phyloP scores from a whole-genome alignment of 2,888 invertebrate species.

The Nemapogon koenigi region DNA sequence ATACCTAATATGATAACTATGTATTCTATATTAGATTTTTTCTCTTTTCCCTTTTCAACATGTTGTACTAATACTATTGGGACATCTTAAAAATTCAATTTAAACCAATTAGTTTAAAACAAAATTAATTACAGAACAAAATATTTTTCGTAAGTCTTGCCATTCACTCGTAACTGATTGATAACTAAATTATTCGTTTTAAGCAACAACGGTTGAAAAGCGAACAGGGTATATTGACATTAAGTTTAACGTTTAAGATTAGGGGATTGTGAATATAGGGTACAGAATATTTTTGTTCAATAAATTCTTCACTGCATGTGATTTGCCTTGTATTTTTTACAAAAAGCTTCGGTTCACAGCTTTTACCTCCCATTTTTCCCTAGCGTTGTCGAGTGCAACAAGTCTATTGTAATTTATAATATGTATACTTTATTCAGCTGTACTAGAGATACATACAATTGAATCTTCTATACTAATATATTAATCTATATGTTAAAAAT shows the following conservation, averaged over 20 bases:
- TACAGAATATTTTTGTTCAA: constrained; percentile 58
- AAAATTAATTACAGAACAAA: background rate
- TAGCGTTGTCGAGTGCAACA: too few relatives aligned
- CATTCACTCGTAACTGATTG: constrained; percentile 30
- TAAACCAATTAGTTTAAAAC: too few relatives aligned
- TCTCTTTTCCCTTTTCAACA: constrained; percentile 60
- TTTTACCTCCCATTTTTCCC: too few relatives aligned
- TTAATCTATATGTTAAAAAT: too few relatives aligned
- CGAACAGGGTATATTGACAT: constrained; percentile 58
- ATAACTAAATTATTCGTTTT: constrained; percentile 18
- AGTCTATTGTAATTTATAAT: too few relatives aligned
- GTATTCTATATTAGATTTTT: constrained; percentile 32
- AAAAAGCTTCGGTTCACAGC: too few relatives aligned
- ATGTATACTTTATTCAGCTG: too few relatives aligned
- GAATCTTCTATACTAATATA: too few relatives aligned
- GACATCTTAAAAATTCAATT: too few relatives aligned
- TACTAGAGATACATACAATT: too few relatives aligned
- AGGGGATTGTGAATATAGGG: constrained; percentile 56
- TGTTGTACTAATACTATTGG: constrained; percentile 41
- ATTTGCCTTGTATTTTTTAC: constrained; percentile 17
- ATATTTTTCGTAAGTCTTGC: constrained; percentile 27
- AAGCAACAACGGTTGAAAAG: constrained; percentile 61
- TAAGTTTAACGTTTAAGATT: constrained; percentile 34
- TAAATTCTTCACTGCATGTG: constrained; percentile 52
- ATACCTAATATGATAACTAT: constrained; percentile 19